Percentiles rank a stretch among this genome's conserved stretches.
Conservation (phyloP, 2,797 vertebrate species). For the Enteromius trimaculatus region DNA sequence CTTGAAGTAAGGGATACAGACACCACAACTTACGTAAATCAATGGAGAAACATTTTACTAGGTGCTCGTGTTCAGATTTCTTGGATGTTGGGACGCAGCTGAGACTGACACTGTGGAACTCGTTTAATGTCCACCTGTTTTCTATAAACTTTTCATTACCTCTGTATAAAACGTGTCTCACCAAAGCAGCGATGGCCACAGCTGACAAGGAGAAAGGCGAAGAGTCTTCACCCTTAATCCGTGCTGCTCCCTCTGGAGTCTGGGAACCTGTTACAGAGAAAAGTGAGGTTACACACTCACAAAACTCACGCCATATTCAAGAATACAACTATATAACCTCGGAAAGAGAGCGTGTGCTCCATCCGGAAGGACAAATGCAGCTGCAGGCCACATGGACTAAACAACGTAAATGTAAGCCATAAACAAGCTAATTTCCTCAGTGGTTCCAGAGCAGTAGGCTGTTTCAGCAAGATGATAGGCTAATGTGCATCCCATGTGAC, state of each 20-base stretch:
- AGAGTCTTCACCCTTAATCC: conserved; percentile 30
- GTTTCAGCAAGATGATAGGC: conserved; percentile 42
- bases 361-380: conserved; percentile 18
- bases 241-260: conserved; percentile 27
- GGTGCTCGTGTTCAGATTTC: conserved; percentile 29
- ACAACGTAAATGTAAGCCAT: conserved; percentile 47
- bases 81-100: conserved; percentile 23
- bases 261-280: conserved; percentile 27
- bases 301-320: not conserved
- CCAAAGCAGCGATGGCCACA: conserved; percentile 32
- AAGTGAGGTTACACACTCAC: conserved; percentile 39
- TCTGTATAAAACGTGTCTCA: conserved; percentile 45
- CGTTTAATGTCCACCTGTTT: conserved; percentile 55
- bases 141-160: conserved; percentile 57
- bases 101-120: conserved; percentile 31
- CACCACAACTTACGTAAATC: conserved; percentile 11
- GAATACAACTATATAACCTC: conserved; percentile 31
- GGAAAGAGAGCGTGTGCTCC: not conserved
- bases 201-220: conserved; percentile 35
- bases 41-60: conserved; percentile 22
- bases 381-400: conserved; percentile 55
- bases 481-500: conserved; percentile 52
- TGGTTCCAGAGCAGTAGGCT: conserved; percentile 49
- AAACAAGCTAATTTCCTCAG: conserved; percentile 46
- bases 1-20: not conserved